phyloP scores from a whole-genome alignment of 2,113 vertebrate species.

The Fulica atra region DNA sequence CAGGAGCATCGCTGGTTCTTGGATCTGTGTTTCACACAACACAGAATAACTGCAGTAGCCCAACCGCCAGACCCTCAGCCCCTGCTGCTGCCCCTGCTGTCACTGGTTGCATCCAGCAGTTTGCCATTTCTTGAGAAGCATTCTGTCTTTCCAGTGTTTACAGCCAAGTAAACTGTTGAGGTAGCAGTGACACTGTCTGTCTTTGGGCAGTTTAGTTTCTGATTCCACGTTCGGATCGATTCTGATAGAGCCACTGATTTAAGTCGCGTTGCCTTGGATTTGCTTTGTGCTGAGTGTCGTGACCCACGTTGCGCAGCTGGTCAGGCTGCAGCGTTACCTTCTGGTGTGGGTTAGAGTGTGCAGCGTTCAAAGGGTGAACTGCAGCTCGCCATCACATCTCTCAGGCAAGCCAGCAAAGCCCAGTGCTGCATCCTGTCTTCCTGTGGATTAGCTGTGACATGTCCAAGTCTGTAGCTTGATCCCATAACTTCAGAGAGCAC shows the following conservation, averaged over 20 bases:
- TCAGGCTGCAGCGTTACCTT: not conserved
- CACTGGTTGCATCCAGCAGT: not conserved
- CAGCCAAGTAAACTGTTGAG: not conserved
- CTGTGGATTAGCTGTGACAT: not conserved
- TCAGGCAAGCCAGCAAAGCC: not conserved
- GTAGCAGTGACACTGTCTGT: not conserved
- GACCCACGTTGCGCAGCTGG: not conserved
- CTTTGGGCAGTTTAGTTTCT: not conserved
- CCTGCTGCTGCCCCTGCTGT: not conserved
- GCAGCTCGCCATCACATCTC: not conserved
- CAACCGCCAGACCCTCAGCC: not conserved
- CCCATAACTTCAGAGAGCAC: not conserved
- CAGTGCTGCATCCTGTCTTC: not conserved
- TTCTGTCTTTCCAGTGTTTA: not conserved
- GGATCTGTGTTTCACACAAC: not conserved
- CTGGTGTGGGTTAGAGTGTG: not conserved
- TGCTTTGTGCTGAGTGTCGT: accelerated
- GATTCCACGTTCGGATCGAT: not conserved
- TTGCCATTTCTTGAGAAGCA: not conserved
- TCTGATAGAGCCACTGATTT: not conserved
- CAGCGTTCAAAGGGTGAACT: not conserved
- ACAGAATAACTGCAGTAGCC: not conserved
- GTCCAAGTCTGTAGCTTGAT: not conserved
- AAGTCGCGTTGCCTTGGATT: not conserved
- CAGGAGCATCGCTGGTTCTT: not conserved